These are phyloP conservation scores for Phymastichus coffea DNA, from an alignment of 1,140 invertebrate genomes.

Conservation along the genomic window DNA sequence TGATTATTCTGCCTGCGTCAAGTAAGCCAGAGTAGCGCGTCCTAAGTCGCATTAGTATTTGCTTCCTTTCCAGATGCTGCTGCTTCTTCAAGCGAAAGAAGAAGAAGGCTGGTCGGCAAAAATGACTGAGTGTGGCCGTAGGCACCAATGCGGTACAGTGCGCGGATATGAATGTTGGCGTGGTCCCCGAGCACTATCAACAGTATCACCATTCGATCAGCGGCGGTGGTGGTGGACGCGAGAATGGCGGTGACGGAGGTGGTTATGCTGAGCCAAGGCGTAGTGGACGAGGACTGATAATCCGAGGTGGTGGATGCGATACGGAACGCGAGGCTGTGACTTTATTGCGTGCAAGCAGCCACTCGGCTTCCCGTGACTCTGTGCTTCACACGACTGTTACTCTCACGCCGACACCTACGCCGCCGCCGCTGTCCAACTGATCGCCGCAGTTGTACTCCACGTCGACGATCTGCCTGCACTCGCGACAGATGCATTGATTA, in stretches of 20 bases:
- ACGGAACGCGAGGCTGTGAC: conserved; percentile 69
- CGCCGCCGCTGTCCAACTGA: conserved; percentile 48
- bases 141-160: conserved; percentile 50
- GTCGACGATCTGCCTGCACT: background rate
- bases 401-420: conserved; percentile 47
- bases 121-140: conserved; percentile 67
- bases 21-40: too few relatives aligned
- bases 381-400: conserved; percentile 57
- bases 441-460: background rate
- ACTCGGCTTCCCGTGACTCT: conserved; percentile 68
- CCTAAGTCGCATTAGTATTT: conserved; percentile 58
- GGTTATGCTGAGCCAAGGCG: conserved; percentile 33
- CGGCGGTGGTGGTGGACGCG: conserved; percentile 28
- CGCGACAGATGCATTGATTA: conserved; percentile 15
- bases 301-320: conserved; percentile 37
- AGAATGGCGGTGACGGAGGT: conserved; percentile 60
- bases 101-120: conserved; percentile 84
- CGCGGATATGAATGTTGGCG: conserved; percentile 46
- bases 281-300: conserved; percentile 26
- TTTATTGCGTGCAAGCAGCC: conserved; percentile 65
- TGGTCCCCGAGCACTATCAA: too few relatives aligned
- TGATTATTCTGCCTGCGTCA: too few relatives aligned
- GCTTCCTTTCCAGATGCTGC: conserved; percentile 82
- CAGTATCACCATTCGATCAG: too few relatives aligned
- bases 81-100: conserved; percentile 96